A percentile compares a stretch with the other conserved stretches of the same genome.
phyloP scores from a whole-genome alignment of 2,888 invertebrate species.

The Allacma fusca region DNA sequence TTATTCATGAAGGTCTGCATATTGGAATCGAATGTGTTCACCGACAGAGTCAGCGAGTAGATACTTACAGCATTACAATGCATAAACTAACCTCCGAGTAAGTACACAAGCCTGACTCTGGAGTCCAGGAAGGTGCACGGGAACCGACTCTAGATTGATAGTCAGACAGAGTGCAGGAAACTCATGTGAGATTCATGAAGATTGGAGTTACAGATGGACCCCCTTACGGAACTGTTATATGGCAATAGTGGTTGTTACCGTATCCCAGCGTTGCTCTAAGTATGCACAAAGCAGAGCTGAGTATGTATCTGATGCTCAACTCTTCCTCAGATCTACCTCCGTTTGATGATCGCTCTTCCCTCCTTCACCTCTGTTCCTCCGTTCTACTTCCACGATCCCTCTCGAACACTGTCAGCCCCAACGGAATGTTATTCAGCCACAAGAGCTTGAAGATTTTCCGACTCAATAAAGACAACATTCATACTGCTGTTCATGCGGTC shows the following conservation, averaged over 20 bases:
- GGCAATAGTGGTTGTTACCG: background rate
- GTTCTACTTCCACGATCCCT: constrained; percentile 8
- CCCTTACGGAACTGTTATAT: background rate
- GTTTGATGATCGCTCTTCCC: constrained; percentile 3
- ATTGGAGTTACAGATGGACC: constrained; percentile 37
- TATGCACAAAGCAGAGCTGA: too few relatives aligned
- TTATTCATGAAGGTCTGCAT: constrained; percentile 19
- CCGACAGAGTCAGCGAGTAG: constrained; percentile 1
- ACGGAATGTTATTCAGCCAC: constrained; percentile 36
- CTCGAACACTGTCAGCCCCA: constrained; percentile 12
- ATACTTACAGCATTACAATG: background rate
- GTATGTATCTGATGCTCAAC: constrained; percentile 16
- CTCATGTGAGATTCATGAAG: constrained; percentile 50
- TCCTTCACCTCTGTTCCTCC: background rate
- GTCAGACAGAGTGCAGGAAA: constrained; percentile 42
- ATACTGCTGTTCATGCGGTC: constrained; percentile 46
- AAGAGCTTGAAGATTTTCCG: constrained; percentile 47
- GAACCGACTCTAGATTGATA: constrained; percentile 20
- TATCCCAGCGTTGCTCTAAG: too few relatives aligned
- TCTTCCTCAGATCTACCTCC: constrained; percentile 23
- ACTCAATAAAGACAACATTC: constrained; percentile 48
- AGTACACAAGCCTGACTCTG: background rate
- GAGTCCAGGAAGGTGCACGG: background rate
- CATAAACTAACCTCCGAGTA: background rate
- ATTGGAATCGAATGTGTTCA: background rate